Percentiles rank a stretch among this genome's conserved stretches.
Conservation (phyloP, 2,113 vertebrate genomes). For the Zapornia atra region DNA sequence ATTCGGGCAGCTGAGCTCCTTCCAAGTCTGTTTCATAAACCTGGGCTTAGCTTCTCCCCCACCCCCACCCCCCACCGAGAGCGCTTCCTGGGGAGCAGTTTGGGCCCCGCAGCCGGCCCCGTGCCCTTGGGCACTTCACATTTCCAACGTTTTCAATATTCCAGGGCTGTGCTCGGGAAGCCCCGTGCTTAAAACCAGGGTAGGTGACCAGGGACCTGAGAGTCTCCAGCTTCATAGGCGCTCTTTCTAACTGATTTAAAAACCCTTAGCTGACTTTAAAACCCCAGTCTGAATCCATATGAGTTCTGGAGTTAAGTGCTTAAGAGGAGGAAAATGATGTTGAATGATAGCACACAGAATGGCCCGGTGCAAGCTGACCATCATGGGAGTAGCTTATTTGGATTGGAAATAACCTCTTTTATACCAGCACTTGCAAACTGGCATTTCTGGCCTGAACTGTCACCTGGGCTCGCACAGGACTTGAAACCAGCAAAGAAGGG, state of each 20-base stretch:
- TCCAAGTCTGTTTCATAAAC: constrained; percentile 35
- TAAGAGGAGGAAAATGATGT: neutral
- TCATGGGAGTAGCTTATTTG: neutral
- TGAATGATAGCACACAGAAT: neutral
- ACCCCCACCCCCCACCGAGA: no score
- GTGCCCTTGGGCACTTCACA: neutral
- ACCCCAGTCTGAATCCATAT: neutral
- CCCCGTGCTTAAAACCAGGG: neutral
- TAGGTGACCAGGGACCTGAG: neutral
- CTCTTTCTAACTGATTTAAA: neutral
- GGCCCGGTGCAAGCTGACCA: neutral
- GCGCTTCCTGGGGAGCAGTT: neutral
- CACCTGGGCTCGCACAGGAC: neutral
- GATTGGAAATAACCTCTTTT: neutral
- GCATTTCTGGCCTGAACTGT: neutral
- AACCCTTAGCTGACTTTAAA: neutral
- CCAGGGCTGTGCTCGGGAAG: neutral
- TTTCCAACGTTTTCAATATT: neutral
- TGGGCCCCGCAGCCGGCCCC: neutral
- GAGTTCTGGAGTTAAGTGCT: neutral
- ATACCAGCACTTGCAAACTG: neutral
- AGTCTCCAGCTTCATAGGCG: neutral
- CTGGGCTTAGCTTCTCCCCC: constrained; percentile 4
- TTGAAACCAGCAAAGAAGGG: neutral
- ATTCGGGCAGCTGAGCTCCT: constrained; percentile 8